Evolutionary conservation across 2,797 vertebrate species (phyloP).

Genomic region (Trachurus trachurus): DNA sequence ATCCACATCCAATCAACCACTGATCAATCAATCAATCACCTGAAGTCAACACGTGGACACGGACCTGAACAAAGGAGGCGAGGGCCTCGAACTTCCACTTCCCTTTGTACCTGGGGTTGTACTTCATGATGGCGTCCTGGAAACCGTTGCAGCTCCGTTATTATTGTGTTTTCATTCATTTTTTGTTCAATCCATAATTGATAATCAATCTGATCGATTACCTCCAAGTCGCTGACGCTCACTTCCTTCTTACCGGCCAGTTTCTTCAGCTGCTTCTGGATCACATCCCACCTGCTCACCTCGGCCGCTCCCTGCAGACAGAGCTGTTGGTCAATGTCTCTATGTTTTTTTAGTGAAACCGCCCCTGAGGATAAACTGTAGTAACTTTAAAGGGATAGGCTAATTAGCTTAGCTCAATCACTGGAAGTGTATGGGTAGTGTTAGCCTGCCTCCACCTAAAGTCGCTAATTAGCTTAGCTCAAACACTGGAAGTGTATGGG

Average conservation of each 20-base stretch:
- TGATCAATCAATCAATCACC: not conserved
- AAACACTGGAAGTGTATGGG: no score
- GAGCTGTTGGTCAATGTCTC: not conserved
- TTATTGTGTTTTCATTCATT: no score
- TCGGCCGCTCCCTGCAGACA: rapidly evolving
- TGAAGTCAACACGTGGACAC: constrained; percentile 4
- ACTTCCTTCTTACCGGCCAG: constrained; percentile 20
- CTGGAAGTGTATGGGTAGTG: no score
- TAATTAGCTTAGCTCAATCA: no score
- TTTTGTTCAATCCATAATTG: no score
- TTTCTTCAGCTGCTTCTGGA: constrained; percentile 27
- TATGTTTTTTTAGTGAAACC: no score
- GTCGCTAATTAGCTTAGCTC: no score
- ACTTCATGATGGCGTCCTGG: constrained; percentile 72
- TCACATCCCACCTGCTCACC: constrained; percentile 48
- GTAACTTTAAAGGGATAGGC: no score
- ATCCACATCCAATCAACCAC: not conserved
- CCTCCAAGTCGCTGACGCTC: constrained; percentile 58
- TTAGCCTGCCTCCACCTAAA: no score
- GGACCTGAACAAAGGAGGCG: constrained; percentile 58
- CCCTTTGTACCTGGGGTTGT: constrained; percentile 69
- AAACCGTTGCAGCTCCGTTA: constrained; percentile 1
- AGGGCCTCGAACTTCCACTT: constrained; percentile 80
- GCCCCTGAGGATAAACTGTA: no score
- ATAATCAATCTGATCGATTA: constrained; percentile 19